phyloP scores from a whole-genome alignment of 1,140 invertebrate species.

The Caligus rogercresseyi region DNA sequence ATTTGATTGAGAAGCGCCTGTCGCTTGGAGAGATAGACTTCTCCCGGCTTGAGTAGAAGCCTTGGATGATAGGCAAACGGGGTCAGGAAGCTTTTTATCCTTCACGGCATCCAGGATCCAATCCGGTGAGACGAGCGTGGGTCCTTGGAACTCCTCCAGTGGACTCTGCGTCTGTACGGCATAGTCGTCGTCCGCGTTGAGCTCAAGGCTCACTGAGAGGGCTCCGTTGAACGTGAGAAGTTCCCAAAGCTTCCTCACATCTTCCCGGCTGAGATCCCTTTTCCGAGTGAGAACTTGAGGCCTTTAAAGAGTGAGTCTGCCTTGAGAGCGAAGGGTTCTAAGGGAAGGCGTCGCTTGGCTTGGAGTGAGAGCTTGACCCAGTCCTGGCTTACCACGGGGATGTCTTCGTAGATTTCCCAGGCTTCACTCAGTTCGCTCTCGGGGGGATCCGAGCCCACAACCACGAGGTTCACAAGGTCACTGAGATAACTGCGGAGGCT shows the following conservation, averaged over 20 bases:
- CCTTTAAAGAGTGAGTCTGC: background rate
- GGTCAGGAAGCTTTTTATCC: background rate
- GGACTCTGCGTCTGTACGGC: background rate
- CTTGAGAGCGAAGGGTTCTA: background rate
- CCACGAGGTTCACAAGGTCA: background rate
- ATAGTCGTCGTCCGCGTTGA: background rate
- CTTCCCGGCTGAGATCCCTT: background rate
- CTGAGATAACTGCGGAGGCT: background rate
- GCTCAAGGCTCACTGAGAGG: background rate
- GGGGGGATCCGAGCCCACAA: background rate
- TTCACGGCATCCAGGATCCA: conserved; percentile 1
- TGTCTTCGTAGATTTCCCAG: conserved; percentile 8
- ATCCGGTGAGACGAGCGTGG: conserved; percentile 8
- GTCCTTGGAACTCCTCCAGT: background rate
- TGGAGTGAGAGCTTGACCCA: background rate
- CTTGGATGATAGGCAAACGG: background rate
- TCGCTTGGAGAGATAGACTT: background rate
- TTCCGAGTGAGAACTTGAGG: background rate
- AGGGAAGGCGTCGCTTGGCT: background rate
- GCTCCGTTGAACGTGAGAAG: background rate
- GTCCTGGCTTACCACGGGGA: background rate
- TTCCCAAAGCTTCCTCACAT: background rate
- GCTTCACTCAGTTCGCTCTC: background rate
- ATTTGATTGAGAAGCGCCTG: background rate
- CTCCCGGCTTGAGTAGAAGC: conserved; percentile 1